Evolutionary conservation across 2,888 invertebrate genomes (phyloP).

Genomic region (Nymphalis c-album): DNA sequence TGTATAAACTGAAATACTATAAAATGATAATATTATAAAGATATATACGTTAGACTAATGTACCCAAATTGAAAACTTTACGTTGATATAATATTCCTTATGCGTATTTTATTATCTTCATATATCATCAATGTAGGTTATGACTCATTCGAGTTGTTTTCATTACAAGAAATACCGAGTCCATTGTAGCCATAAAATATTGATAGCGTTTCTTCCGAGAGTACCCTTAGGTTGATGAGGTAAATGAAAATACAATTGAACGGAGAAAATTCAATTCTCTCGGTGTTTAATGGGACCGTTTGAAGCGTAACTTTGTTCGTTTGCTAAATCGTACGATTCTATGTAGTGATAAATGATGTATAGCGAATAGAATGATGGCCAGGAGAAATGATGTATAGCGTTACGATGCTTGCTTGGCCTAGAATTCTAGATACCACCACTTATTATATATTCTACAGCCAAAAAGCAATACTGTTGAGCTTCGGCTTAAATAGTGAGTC

Average conservation of each 20-base stretch:
- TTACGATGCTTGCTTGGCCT: not conserved
- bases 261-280: constrained; percentile 57
- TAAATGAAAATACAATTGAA: constrained; percentile 63
- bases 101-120: constrained; percentile 9
- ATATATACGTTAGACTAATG: not conserved
- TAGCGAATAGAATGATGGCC: too few species aligned
- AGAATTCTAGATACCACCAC: not conserved
- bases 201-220: constrained; percentile 10
- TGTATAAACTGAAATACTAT: too few species aligned
- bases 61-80: not conserved
- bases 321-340: constrained; percentile 42
- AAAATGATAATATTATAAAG: too few species aligned
- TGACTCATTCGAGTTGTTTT: constrained; percentile 15
- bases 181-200: constrained; percentile 5
- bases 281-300: constrained; percentile 60
- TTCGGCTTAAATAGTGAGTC: too few species aligned
- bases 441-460: too few species aligned
- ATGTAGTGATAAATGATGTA: constrained; percentile 21
- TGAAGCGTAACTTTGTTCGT: constrained; percentile 60
- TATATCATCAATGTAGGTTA: constrained; percentile 18
- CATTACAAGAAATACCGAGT: not conserved
- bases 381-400: constrained; percentile 13
- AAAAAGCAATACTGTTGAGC: too few species aligned
- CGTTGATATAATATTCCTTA: constrained; percentile 1
- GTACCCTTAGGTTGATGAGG: constrained; percentile 33